Evolutionary conservation across 2,888 invertebrate species (phyloP), one percentile per base, ranked within the genome.

Genomic region (Drosophila greeni): DNA sequence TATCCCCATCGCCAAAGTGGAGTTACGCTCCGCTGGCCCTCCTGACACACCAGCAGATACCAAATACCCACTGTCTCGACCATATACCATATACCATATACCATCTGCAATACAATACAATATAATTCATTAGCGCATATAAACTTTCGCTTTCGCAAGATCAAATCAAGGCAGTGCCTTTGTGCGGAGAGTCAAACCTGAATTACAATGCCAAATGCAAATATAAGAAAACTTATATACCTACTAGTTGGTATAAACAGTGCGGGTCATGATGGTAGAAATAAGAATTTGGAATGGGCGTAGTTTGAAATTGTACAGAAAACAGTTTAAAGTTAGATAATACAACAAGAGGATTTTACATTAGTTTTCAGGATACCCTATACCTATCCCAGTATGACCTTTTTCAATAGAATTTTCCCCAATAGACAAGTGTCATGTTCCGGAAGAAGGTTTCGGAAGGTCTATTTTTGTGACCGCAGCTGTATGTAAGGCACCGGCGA

Each of bases 81-180:
- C 29, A 23, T 43, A 34, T 16, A 20, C 53, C 29, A 23, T 43
- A 34, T 16, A 20, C 53, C 29, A 40, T 26, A 39, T 55, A 34
- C 53, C 57, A 54, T 57, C 57, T 52, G 54, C 54, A 56, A 56
- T 59, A 52, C 52, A 73, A 77, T 67, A 75, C 80, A 79, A 82
- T 74, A 82, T 77, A 82, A 80, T 82, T 82, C 77, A 79, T 82
- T 79, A 82, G 80, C 82, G 80, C 68, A 69, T 69, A 80, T 69
- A 77, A 80, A 80, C 79, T 80, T 80, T 82, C 79, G 79, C 79
- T 80, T 80, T 80, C 74, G 82, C 77, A 80, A 82, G 79, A 82
- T 82, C 82, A 77, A 80, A 82, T 82, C 71, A 77, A 77, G 64
- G 75, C 66, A 75, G 66, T 66, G 77, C 73, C 39, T 58, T 58